Base-by-base conservation (phyloP, 2,888 invertebrate genomes). In the Elmis aenea region DNA sequence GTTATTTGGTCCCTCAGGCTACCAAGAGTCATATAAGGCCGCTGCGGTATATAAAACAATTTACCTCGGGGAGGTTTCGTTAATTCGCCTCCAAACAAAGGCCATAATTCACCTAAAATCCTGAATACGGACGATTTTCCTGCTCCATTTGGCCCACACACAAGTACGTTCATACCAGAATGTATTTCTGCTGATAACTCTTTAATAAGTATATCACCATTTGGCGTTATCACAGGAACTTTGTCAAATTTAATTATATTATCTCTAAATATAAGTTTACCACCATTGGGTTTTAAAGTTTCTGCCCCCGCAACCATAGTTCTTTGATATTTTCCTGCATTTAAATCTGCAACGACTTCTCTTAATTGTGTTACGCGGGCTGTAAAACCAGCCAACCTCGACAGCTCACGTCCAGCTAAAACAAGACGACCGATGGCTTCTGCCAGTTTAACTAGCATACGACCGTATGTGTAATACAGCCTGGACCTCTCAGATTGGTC, bases 121-220 rank as follows among this genome's bases (percentile, higher is more conserved):
- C 97, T 77, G 76, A 99, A 99, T 56, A 99, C 75, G 1, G 95
- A 96, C 33, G 93, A 93, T 68, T 99, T 99, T 27, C 97, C 97
- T 66, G 96, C 94, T 1, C 99, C 97, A 66, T 99, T 99, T 2
- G 97, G 97, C 0, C 97, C 97, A 64, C 95, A 96, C 0, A 97
- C 93, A n/a, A 97, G 68, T 1, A 97, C 94, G 71, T 97, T 97
- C 72, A 89, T 88, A 22, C 96, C 96, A 0, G 94, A 93, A 28
- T 52, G 52, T 16, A 68, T 94, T 77, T 94, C 92, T 59, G 99
- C 92, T 24, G 77, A 79, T 8, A 97, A 72, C 54, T 92, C 90
- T 54, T 84, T 81, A 20, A 97, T 82, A 22, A 99, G 79, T 5
- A 97, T 75, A 66, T 99, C 97, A 0, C 97, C 97, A 60, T 96